phyloP scores from a whole-genome alignment of 2,797 vertebrate species.

The Setipinna tenuifilis region DNA sequence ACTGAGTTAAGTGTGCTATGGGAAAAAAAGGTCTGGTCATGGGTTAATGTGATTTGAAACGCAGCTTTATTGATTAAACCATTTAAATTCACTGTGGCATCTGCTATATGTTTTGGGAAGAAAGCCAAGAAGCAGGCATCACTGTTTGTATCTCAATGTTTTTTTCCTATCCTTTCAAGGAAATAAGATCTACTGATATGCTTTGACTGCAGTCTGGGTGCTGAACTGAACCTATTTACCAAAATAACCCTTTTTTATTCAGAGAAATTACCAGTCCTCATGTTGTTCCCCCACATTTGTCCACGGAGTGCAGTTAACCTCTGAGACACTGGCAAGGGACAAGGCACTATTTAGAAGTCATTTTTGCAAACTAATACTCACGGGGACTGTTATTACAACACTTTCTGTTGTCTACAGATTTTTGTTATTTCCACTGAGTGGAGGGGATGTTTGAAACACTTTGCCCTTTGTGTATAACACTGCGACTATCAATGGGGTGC shows the following conservation, averaged over 20 bases:
- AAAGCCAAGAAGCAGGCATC: background rate
- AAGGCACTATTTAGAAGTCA: background rate
- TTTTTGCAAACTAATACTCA: background rate
- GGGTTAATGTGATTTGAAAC: constrained; percentile 12
- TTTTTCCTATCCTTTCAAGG: background rate
- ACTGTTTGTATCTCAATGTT: background rate
- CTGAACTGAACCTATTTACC: background rate
- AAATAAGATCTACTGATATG: constrained; percentile 12
- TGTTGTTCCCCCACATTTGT: background rate
- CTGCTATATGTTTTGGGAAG: background rate
- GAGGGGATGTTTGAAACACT: constrained; percentile 1
- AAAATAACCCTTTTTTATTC: background rate
- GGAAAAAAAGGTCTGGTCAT: constrained; percentile 24
- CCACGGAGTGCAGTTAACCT: background rate
- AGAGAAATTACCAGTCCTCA: background rate
- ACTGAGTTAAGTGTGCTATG: background rate
- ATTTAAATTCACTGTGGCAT: constrained; percentile 7
- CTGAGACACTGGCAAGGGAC: background rate
- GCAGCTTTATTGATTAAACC: constrained; percentile 18
- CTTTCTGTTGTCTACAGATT: background rate
- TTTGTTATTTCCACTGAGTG: background rate
- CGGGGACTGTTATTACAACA: background rate
- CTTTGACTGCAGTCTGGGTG: background rate
- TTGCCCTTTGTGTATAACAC: background rate
- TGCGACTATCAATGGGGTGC: background rate